phyloP scores from a whole-genome alignment of 2,113 vertebrate genomes.

The Oceanodroma tethys region DNA sequence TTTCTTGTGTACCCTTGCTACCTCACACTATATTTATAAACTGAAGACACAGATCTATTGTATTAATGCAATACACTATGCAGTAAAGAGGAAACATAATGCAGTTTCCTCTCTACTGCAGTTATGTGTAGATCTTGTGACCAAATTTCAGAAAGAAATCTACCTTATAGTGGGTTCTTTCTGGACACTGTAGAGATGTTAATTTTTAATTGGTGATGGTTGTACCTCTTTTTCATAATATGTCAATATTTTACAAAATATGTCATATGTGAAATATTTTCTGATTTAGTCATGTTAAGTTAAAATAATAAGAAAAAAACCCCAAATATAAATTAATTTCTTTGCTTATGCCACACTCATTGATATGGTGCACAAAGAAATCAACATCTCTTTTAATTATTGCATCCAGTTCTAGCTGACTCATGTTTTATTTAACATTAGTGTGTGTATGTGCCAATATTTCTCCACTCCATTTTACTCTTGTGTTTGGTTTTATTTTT shows the following conservation, averaged over 20 bases:
- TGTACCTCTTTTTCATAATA: neutral
- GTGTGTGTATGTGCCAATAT: neutral
- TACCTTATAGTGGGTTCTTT: neutral
- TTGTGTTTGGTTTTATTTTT: conserved; percentile 43
- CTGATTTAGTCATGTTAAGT: neutral
- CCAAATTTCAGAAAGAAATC: neutral
- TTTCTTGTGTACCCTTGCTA: neutral
- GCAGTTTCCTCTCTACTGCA: neutral
- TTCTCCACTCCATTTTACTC: neutral
- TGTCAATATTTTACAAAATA: no score
- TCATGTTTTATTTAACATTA: neutral
- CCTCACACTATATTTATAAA: fast-evolving
- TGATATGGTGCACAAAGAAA: neutral
- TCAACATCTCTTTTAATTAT: neutral
- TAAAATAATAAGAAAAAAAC: neutral
- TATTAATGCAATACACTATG: neutral
- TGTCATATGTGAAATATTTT: neutral
- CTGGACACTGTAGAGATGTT: neutral
- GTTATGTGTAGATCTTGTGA: neutral
- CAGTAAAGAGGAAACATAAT: no score
- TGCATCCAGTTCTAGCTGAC: neutral
- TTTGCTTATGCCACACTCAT: neutral
- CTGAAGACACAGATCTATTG: neutral
- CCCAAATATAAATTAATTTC: neutral
- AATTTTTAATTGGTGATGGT: neutral